Evolutionary conservation across 2,113 vertebrate species (phyloP).

Genomic region (zebrafish (Danio rerio)): DNA sequence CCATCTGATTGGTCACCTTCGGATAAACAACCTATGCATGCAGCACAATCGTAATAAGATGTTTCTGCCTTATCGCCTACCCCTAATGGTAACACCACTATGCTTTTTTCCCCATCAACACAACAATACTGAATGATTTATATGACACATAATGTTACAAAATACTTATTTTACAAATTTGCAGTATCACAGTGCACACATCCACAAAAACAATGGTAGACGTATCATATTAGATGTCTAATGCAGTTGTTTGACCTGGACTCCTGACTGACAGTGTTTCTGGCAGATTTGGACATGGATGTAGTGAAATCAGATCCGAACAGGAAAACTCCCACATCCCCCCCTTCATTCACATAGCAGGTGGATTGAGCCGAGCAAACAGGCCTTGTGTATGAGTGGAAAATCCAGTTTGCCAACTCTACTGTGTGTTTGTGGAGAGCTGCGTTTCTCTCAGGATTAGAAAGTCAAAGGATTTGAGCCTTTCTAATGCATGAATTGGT

Average conservation of each 20-base stretch:
- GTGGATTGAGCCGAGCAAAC: slow-evolving; percentile 30
- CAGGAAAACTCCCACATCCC: not conserved
- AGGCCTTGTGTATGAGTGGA: slow-evolving; percentile 40
- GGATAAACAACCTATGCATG: too few species aligned
- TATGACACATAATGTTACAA: too few species aligned
- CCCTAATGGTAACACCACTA: too few species aligned
- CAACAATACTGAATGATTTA: too few species aligned
- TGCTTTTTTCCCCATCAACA: too few species aligned
- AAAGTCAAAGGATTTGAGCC: slow-evolving; percentile 71
- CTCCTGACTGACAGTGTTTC: slow-evolving; percentile 15
- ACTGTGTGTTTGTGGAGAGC: slow-evolving; percentile 33
- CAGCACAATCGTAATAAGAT: too few species aligned
- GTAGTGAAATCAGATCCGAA: slow-evolving; percentile 15
- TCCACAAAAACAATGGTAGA: slow-evolving; percentile 7
- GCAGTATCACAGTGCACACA: too few species aligned
- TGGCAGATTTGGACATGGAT: slow-evolving; percentile 14
- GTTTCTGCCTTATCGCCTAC: too few species aligned
- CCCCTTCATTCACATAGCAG: slow-evolving; percentile 27
- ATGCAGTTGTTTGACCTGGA: slow-evolving; percentile 1
- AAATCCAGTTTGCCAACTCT: slow-evolving; percentile 69
- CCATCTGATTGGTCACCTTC: too few species aligned
- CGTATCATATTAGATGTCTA: slow-evolving; percentile 17
- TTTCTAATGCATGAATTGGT: slow-evolving; percentile 33
- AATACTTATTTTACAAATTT: too few species aligned
- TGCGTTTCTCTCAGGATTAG: slow-evolving; percentile 70